phyloP scores from a whole-genome alignment of 2,888 invertebrate species.

The Notodonta ziczac region DNA sequence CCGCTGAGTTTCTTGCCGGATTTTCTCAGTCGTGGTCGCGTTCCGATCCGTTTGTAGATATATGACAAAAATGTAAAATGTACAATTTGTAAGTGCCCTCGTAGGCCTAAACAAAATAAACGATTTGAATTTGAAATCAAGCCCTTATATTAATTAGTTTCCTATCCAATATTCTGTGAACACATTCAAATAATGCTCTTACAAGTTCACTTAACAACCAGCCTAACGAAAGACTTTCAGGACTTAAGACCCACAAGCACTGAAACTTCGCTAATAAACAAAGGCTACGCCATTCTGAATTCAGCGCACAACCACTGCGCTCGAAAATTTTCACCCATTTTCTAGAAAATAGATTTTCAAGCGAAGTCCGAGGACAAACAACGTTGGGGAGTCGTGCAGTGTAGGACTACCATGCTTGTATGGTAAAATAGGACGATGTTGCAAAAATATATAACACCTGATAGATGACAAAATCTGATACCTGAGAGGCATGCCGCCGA shows the following conservation, averaged over 20 bases:
- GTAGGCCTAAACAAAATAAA: no score
- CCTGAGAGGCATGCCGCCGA: no score
- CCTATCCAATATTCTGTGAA: no score
- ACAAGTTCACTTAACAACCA: background rate
- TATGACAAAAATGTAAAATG: no score
- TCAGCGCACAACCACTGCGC: slow-evolving; percentile 52
- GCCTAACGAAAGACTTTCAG: slow-evolving; percentile 26
- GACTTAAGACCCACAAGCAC: slow-evolving; percentile 30
- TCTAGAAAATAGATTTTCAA: slow-evolving; percentile 61
- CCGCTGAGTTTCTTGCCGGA: no score
- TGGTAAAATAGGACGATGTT: background rate
- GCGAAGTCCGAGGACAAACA: slow-evolving; percentile 47
- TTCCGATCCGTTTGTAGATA: no score
- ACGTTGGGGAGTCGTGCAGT: slow-evolving; percentile 12
- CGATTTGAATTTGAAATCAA: no score
- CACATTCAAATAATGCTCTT: background rate
- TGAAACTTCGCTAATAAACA: slow-evolving; percentile 47
- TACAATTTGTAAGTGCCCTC: no score
- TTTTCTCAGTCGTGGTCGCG: no score
- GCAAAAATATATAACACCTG: no score
- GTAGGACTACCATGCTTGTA: background rate
- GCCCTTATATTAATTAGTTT: no score
- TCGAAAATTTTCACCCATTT: slow-evolving; percentile 66
- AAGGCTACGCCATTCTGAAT: slow-evolving; percentile 53
- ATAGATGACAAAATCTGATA: no score